Conservation (phyloP, 2,888 invertebrate genomes). For the Trachelus tabidus region DNA sequence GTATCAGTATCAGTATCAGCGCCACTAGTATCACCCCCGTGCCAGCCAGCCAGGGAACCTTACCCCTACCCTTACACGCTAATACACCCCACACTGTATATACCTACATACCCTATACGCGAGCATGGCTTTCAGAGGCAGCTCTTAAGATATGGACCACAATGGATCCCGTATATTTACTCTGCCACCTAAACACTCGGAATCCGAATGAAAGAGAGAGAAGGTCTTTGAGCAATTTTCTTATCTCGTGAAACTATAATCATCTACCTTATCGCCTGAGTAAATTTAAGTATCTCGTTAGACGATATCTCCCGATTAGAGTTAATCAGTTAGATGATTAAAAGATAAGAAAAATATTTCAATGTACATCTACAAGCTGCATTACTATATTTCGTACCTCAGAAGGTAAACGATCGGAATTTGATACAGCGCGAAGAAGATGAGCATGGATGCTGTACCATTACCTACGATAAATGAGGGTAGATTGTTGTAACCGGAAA, state of each 20-base stretch:
- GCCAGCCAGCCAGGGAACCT: background rate
- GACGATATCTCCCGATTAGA: background rate
- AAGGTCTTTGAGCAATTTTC: no score
- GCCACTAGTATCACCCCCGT: background rate
- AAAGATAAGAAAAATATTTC: background rate
- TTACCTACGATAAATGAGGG: background rate
- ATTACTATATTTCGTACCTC: background rate
- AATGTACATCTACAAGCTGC: background rate
- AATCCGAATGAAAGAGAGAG: background rate
- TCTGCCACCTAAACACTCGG: background rate
- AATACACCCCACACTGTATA: background rate
- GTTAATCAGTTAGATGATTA: background rate
- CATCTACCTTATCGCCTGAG: background rate
- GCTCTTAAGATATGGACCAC: conserved; percentile 1
- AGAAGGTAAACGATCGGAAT: background rate
- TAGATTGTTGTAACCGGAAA: background rate
- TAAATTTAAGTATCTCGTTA: background rate
- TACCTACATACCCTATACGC: background rate
- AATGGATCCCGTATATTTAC: conserved; percentile 3
- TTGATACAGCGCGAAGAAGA: background rate
- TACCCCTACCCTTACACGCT: background rate
- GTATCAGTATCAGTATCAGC: background rate
- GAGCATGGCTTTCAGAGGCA: background rate
- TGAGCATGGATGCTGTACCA: background rate
- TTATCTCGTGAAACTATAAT: background rate